Evolutionary conservation across 2,113 vertebrate genomes (phyloP).

Genomic region (Coracopsis vasa): DNA sequence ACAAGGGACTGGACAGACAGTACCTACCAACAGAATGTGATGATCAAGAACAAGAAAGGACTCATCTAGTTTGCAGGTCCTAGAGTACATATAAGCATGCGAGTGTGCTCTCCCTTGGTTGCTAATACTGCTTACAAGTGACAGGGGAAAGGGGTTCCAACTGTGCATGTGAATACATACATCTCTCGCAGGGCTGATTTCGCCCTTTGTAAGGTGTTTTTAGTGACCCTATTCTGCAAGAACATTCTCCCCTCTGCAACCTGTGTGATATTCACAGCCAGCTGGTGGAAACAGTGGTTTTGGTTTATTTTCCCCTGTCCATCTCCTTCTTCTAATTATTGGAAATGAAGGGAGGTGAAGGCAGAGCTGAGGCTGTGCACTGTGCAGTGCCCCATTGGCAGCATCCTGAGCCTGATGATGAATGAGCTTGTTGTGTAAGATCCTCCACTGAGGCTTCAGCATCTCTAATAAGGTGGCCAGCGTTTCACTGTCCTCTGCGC

Average conservation of each 20-base stretch:
- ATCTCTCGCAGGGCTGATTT: background rate
- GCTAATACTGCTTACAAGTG: background rate
- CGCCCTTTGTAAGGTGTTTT: background rate
- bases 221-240: background rate
- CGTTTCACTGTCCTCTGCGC: background rate
- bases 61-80: background rate
- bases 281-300: background rate
- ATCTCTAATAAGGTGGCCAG: slow-evolving; percentile 39
- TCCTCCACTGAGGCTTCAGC: slow-evolving; percentile 32
- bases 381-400: background rate
- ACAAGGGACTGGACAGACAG: background rate
- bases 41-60: background rate
- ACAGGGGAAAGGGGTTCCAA: background rate
- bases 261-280: background rate
- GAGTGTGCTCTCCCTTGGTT: background rate
- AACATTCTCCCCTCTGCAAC: background rate
- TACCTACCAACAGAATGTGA: background rate
- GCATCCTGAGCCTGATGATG: slow-evolving; percentile 44
- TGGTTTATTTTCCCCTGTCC: background rate
- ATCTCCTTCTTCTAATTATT: background rate
- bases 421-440: slow-evolving; percentile 37
- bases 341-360: background rate
- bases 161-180: background rate
- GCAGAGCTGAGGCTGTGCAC: background rate
- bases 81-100: background rate